Conservation (phyloP, 2,113 vertebrate species). For the Paratilapia polleni region DNA sequence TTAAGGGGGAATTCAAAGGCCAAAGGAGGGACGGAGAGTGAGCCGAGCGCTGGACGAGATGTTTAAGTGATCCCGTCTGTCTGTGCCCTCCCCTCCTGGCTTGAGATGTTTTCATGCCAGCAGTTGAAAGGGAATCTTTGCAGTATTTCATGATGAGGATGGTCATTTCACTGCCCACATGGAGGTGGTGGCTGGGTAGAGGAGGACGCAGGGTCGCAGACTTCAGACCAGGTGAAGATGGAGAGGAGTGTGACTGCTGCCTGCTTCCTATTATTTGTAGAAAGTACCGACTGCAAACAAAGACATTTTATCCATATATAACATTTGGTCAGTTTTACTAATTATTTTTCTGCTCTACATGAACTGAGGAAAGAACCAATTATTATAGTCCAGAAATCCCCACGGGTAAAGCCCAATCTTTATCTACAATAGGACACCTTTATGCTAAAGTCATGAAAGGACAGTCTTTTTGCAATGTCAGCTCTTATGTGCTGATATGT, state of each 20-base stretch:
- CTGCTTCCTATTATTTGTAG: background rate
- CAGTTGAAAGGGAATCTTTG: slow-evolving; percentile 60
- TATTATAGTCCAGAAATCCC: too few species aligned
- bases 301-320: background rate
- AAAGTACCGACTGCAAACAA: background rate
- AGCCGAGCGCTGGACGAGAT: slow-evolving; percentile 60
- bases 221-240: slow-evolving; percentile 36
- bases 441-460: background rate
- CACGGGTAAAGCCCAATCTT: background rate
- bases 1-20: slow-evolving; percentile 82
- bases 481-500: background rate
- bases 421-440: background rate
- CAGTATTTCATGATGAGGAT: slow-evolving; percentile 67
- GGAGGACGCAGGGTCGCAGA: background rate
- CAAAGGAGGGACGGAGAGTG: slow-evolving; percentile 74
- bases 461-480: background rate
- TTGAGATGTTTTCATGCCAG: slow-evolving; percentile 68
- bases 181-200: slow-evolving; percentile 12
- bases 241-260: background rate
- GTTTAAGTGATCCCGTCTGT: slow-evolving; percentile 71
- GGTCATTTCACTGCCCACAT: slow-evolving; percentile 74
- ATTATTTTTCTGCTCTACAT: background rate
- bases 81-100: slow-evolving; percentile 67
- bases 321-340: background rate
- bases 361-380: background rate